Evolutionary conservation across 2,797 vertebrate species (phyloP).

Genomic region (Hybognathus amarus): DNA sequence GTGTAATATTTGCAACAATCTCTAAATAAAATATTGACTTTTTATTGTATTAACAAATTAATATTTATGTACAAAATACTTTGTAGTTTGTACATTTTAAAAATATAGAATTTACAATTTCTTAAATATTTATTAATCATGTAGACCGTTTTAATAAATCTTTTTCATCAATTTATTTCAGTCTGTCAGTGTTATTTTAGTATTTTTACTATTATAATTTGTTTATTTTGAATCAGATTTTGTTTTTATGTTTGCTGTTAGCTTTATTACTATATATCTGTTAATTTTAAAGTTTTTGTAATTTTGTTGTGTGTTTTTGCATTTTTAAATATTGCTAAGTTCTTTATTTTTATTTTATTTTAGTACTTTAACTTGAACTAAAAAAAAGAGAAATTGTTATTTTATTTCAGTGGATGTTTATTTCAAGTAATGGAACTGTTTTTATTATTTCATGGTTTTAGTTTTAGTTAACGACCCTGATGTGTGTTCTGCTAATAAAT

Average conservation of each 20-base stretch:
- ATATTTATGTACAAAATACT: not conserved
- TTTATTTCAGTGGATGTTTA: not conserved
- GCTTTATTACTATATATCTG: not conserved
- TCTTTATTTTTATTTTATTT: not conserved
- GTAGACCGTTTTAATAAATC: not conserved
- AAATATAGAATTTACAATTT: not conserved
- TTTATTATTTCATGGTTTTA: not conserved
- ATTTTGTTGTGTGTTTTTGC: not conserved
- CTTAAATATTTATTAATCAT: not conserved
- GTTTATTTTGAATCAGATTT: too few species aligned
- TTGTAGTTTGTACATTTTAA: not conserved
- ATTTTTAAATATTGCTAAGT: not conserved
- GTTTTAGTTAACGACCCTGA: not conserved
- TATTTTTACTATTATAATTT: not conserved
- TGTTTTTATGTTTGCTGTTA: too few species aligned
- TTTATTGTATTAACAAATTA: not conserved
- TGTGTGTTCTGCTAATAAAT: not conserved
- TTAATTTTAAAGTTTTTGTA: not conserved
- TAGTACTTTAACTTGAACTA: not conserved
- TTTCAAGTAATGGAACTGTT: not conserved
- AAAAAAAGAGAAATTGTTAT: not conserved
- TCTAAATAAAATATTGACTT: not conserved
- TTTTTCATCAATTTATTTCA: not conserved
- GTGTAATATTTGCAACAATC: too few species aligned
- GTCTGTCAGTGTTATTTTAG: not conserved